Conservation (phyloP, 2,113 vertebrate genomes). For the Eulacestoma nigropectus region DNA sequence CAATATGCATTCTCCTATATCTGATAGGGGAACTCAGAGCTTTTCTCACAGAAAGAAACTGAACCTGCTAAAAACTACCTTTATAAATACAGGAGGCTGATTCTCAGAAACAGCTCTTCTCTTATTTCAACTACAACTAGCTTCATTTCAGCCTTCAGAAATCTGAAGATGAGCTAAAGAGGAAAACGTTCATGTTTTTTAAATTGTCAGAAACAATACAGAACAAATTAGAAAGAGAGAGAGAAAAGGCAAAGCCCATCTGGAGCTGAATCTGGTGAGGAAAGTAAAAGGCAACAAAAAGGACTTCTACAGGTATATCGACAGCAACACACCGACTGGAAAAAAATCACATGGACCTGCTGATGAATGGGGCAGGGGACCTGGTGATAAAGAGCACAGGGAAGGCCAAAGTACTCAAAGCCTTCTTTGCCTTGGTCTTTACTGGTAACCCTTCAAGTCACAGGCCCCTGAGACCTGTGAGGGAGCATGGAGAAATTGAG, state of each 20-base stretch:
- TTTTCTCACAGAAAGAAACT: not conserved
- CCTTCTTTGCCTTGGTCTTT: not conserved
- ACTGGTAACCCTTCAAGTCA: not conserved
- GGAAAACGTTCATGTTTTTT: not conserved
- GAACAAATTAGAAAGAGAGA: not conserved
- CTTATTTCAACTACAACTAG: not conserved
- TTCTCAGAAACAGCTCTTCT: not conserved
- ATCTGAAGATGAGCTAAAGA: not conserved
- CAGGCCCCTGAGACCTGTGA: not conserved
- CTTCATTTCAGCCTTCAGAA: not conserved
- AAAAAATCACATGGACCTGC: not conserved
- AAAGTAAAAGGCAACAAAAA: not conserved
- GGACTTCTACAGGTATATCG: not conserved
- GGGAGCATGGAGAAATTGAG: not conserved
- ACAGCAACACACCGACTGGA: not conserved
- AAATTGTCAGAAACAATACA: not conserved
- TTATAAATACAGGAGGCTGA: not conserved
- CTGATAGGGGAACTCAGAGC: not conserved
- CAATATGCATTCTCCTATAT: not conserved
- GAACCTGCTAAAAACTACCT: not conserved
- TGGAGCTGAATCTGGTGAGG: not conserved
- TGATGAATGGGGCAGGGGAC: not conserved
- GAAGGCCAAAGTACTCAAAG: not conserved
- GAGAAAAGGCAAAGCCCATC: not conserved
- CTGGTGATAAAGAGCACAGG: not conserved